Conservation (phyloP, 2,888 invertebrate genomes). For the Molorchus minor region DNA sequence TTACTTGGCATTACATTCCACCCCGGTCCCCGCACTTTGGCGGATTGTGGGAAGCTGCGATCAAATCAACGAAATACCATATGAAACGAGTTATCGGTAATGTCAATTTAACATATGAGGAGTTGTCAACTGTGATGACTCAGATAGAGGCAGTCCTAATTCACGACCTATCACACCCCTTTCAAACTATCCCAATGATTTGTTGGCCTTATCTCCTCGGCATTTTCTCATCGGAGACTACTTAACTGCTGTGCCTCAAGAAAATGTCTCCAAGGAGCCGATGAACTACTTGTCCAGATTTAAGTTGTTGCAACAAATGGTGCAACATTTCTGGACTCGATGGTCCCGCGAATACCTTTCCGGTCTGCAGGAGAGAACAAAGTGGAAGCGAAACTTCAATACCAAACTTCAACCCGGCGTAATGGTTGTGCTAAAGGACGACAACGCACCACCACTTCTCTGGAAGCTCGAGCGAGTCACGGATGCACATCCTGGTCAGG, state of each 20-base stretch:
- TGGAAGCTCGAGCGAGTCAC: slow-evolving; percentile 22
- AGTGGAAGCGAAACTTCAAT: slow-evolving; percentile 6
- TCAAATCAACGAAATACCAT: no score
- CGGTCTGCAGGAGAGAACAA: slow-evolving; percentile 11
- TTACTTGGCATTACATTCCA: neutral
- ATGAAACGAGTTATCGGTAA: slow-evolving; percentile 15
- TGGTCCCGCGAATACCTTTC: slow-evolving; percentile 38
- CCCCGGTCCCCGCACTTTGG: neutral
- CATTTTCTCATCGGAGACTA: slow-evolving; percentile 35
- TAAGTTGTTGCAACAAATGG: slow-evolving; percentile 13
- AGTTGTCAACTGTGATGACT: slow-evolving; percentile 4
- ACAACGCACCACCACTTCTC: slow-evolving; percentile 11
- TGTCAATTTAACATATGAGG: slow-evolving; percentile 15
- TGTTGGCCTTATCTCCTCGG: slow-evolving; percentile 30
- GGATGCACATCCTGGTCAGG: slow-evolving; percentile 11
- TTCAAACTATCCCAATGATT: slow-evolving; percentile 17
- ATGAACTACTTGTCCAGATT: slow-evolving; percentile 19
- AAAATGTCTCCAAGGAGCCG: slow-evolving; percentile 2
- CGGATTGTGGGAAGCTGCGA: no score
- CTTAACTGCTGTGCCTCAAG: slow-evolving; percentile 28
- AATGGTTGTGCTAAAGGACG: slow-evolving; percentile 28
- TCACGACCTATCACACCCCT: slow-evolving; percentile 13
- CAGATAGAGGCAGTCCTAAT: slow-evolving; percentile 29
- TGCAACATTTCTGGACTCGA: slow-evolving; percentile 38
- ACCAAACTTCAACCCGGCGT: neutral